Evolutionary conservation across 2,888 invertebrate species (phyloP).

Genomic region (Amphipyra tragopoginis): DNA sequence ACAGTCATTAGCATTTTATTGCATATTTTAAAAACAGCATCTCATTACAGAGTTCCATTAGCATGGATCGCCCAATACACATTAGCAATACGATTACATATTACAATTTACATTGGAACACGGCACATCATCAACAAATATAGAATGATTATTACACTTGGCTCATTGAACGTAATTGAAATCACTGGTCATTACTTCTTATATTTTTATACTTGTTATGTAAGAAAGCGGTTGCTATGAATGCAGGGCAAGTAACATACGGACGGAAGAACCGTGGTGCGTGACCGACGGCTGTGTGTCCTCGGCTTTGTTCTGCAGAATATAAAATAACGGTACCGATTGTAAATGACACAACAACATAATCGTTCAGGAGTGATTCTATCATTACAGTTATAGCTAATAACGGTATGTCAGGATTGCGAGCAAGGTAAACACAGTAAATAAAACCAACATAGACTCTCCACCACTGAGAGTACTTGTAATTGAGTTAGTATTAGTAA

Average conservation of each 20-base stretch:
- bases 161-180: conserved; percentile 40
- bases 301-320: conserved; percentile 66
- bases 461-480: no score
- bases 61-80: conserved; percentile 41
- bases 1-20: conserved; percentile 42
- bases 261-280: conserved; percentile 75
- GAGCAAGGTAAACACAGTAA: no score
- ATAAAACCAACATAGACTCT: no score
- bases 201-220: conserved; percentile 30
- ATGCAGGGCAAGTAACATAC: conserved; percentile 75
- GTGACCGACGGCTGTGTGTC: conserved; percentile 74
- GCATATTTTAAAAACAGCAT: conserved; percentile 44
- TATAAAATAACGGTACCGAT: conserved; percentile 70
- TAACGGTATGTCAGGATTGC: no score
- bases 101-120: conserved; percentile 25
- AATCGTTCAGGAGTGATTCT: no score
- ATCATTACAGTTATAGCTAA: no score
- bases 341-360: no score
- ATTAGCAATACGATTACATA: conserved; percentile 45
- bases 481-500: no score
- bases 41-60: conserved; percentile 41
- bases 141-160: conserved; percentile 39
- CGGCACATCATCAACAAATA: conserved; percentile 42
- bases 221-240: conserved; percentile 63
- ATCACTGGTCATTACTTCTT: conserved; percentile 29